A percentile compares a stretch with the other conserved stretches of the same genome.
Evolutionary conservation across 2,888 invertebrate genomes (phyloP).

Genomic region (Leucophenga montana): DNA sequence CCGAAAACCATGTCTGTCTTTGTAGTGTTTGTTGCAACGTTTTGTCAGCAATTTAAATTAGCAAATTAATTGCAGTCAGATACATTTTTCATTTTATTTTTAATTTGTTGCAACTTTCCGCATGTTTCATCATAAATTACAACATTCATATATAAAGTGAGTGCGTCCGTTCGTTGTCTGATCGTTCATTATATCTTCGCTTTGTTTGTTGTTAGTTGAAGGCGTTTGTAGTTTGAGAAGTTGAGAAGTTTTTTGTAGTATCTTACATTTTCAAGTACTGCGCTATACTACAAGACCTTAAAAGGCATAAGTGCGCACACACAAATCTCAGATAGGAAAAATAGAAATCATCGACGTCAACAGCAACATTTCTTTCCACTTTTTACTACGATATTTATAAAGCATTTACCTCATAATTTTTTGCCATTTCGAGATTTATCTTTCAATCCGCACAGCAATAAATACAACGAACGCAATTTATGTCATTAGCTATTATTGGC

Average conservation of each 20-base stretch:
- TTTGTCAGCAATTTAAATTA: conserved; percentile 9
- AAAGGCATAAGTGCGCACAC: neutral
- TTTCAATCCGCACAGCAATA: neutral
- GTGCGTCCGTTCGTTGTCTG: too few species aligned
- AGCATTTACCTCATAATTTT: too few species aligned
- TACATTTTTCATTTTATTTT: neutral
- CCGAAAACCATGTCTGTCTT: too few species aligned
- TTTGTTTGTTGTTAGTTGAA: too few species aligned
- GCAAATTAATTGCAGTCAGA: neutral
- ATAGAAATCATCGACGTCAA: too few species aligned
- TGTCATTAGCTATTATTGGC: conserved; percentile 29
- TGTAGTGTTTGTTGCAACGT: too few species aligned
- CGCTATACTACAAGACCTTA: too few species aligned
- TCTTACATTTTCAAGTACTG: too few species aligned
- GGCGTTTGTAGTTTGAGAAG: neutral
- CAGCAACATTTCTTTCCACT: neutral
- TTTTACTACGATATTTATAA: neutral
- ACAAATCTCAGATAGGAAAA: too few species aligned
- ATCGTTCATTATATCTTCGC: too few species aligned
- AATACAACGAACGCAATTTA: conserved; percentile 15
- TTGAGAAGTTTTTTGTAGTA: neutral
- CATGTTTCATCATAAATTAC: conserved; percentile 9
- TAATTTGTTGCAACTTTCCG: conserved; percentile 17
- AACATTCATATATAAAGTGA: too few species aligned
- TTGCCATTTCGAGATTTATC: neutral